phyloP scores from a whole-genome alignment of 1,140 invertebrate genomes.

The Drosophila equinoxialis region DNA sequence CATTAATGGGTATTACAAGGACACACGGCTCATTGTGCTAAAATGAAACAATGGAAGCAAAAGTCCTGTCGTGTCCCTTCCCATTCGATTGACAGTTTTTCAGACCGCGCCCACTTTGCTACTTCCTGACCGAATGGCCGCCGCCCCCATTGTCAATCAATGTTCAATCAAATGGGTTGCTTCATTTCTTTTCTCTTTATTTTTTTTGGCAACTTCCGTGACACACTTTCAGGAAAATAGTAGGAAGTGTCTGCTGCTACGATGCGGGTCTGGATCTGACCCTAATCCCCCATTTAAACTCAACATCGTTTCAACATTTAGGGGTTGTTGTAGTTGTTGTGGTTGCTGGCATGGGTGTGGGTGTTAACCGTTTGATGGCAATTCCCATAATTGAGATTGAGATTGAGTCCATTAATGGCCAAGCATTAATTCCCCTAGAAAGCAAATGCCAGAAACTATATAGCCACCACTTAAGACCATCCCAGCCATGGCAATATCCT shows the following conservation, averaged over 20 bases:
- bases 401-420: constrained; percentile 48
- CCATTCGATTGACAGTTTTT: constrained; percentile 59
- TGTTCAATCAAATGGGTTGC: constrained; percentile 70
- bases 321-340: constrained; percentile 49
- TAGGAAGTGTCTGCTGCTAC: background rate
- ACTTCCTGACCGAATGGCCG: constrained; percentile 22
- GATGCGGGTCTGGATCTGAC: constrained; percentile 50
- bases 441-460: constrained; percentile 40
- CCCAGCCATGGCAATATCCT: constrained; percentile 50
- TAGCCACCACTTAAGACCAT: constrained; percentile 41
- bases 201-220: constrained; percentile 75
- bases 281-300: constrained; percentile 72
- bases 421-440: constrained; percentile 34
- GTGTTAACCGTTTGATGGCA: constrained; percentile 70
- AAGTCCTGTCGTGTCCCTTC: constrained; percentile 40
- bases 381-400: constrained; percentile 53
- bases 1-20: constrained; percentile 76
- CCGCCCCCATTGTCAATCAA: constrained; percentile 64
- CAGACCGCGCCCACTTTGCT: constrained; percentile 19
- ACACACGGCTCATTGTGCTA: constrained; percentile 56
- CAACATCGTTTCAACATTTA: constrained; percentile 35
- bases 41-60: constrained; percentile 36
- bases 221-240: constrained; percentile 40
- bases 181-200: constrained; percentile 5
- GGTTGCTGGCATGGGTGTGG: constrained; percentile 54